phyloP scores from a whole-genome alignment of 2,113 vertebrate species.

The Hippolais icterina region DNA sequence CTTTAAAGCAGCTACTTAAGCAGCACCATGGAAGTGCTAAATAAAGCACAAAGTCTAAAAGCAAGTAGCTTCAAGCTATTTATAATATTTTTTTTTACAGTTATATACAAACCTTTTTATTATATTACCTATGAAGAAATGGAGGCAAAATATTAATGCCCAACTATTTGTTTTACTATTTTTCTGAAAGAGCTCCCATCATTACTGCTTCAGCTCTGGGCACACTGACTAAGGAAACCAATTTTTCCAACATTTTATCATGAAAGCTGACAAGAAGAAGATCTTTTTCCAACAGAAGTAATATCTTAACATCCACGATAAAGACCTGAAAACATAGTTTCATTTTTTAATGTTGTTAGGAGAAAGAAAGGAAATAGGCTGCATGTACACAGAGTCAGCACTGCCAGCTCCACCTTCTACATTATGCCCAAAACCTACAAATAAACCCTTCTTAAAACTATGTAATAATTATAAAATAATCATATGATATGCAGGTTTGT shows the following conservation, averaged over 20 bases:
- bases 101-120: background rate
- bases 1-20: background rate
- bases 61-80: background rate
- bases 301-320: background rate
- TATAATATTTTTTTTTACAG: background rate
- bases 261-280: background rate
- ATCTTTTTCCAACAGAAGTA: background rate
- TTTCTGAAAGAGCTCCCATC: background rate
- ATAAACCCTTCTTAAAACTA: background rate
- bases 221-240: background rate
- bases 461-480: background rate
- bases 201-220: background rate
- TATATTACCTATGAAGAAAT: background rate
- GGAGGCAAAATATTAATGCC: background rate
- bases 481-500: background rate
- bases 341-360: background rate
- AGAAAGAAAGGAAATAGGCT: background rate
- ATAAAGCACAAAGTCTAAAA: background rate
- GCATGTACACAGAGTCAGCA: background rate
- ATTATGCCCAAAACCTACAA: background rate
- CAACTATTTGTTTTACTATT: background rate
- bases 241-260: background rate
- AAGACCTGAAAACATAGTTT: background rate
- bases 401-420: background rate
- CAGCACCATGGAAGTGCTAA: background rate